Base-by-base conservation (phyloP, 2,888 invertebrate genomes). In the Lithophane socia region DNA sequence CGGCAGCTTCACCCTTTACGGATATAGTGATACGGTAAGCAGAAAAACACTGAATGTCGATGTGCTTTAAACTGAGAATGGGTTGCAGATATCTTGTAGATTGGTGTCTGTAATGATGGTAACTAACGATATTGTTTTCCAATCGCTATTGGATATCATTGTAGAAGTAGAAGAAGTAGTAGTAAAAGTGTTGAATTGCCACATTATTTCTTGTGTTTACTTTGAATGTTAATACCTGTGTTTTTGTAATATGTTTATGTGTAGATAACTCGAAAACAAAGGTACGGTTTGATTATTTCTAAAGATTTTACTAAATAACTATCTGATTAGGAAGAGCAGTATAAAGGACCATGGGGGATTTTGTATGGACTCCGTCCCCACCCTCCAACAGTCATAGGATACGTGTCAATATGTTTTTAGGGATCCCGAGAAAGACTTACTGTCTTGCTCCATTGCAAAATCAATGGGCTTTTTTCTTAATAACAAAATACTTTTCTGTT, bases 51-150 rank as follows among this genome's bases (percentile, higher is more conserved):
- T 75, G 65, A 74, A 82, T 81, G 65, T 81, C 56, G 73, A 81
- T 82, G 80, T 74, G 66, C 64, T 82, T 83, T 77, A 79, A 85
- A 82, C 70, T 65, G 79, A 83, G 80, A 84, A 83, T 79, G 67
- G 75, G 56, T 76, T 78, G 82, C 73, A 76, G 82, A 75, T 79
- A 71, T 78, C 49, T 61, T 37, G 21, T 67, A 60, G 47, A 65
- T 29, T 60, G 13, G 29, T 71, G 18, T 74, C 47, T n/a, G 54
- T 29, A 73, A 66, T 68, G 37, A 66, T 80, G 61, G 68, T 75
- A 70, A 73, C 56, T 65, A 69, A 54, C 68, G 5, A 75, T 63
- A 42, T 66, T 10, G 56, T 76, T 13, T 52, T 49, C 16, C 58
- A 56, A 63, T 24, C 44, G 37, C 64, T 73, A 73, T 67, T 68